phyloP scores from a whole-genome alignment of 2,797 vertebrate genomes.

The Aulostomus chinensis region DNA sequence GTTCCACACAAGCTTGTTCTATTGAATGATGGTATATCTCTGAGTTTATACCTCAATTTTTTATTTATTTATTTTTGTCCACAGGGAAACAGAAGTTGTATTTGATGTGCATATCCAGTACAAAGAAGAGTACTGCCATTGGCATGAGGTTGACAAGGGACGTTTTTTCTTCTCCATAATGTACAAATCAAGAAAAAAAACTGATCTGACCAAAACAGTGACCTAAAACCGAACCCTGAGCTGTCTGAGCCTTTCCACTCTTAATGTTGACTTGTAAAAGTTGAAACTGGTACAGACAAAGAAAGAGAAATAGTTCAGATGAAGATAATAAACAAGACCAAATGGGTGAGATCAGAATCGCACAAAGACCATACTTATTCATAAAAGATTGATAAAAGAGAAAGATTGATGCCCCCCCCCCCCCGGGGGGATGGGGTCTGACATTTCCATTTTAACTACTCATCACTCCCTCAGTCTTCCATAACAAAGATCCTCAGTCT shows the following conservation, averaged over 20 bases:
- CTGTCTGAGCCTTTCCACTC: not conserved
- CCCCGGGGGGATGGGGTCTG: conserved; percentile 64
- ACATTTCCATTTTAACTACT: conserved; percentile 66
- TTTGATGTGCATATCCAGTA: no score
- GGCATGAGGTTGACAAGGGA: no score
- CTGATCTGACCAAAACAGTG: no score
- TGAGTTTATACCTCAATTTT: no score
- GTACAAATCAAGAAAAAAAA: no score
- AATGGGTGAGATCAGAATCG: conserved; percentile 17
- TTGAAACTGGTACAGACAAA: not conserved
- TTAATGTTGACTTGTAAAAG: conserved; percentile 11
- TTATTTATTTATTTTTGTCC: no score
- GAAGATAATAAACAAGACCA: conserved; percentile 17
- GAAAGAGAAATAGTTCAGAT: conserved; percentile 3
- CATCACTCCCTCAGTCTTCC: conserved; percentile 51
- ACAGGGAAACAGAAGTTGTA: no score
- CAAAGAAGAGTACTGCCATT: no score
- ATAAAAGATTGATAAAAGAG: conserved; percentile 70
- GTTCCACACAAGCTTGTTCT: conserved; percentile 12
- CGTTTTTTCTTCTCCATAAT: no score
- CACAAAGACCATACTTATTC: conserved; percentile 50
- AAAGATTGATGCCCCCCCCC: conserved; percentile 61
- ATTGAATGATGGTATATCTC: no score
- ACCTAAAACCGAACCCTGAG: no score
- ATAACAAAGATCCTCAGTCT: conserved; percentile 70